Conservation (phyloP, 1,140 invertebrate species). For the Drosophila truncata region DNA sequence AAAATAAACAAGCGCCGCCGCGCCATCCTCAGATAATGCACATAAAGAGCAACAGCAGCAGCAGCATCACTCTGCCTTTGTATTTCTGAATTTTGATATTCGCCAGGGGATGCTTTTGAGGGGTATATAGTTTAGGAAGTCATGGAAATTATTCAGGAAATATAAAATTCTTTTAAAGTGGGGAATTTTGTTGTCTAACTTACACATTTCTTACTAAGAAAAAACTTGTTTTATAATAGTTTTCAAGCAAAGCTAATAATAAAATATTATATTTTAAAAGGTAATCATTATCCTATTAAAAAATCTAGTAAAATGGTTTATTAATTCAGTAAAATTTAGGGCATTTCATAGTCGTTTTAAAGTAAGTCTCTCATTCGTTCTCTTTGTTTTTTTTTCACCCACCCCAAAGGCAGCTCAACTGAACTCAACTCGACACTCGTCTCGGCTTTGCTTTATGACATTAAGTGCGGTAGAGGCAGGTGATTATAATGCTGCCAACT, state of each 20-base stretch:
- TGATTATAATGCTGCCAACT: conserved; percentile 54
- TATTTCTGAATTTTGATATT: conserved; percentile 10
- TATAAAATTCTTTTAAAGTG: not conserved
- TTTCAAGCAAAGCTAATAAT: not conserved
- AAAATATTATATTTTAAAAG: not conserved
- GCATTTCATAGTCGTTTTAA: not conserved
- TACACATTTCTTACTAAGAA: too few species aligned
- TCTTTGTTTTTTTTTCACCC: not conserved
- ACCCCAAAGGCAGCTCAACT: conserved; percentile 4
- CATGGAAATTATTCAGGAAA: not conserved
- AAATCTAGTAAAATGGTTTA: not conserved
- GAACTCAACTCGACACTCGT: conserved; percentile 25
- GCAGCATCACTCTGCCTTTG: conserved; percentile 16
- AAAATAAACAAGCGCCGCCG: conserved; percentile 40
- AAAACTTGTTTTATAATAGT: too few species aligned
- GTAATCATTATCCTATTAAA: not conserved
- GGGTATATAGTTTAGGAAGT: not conserved
- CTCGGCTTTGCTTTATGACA: conserved; percentile 38
- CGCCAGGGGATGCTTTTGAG: not conserved
- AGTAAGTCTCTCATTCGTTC: not conserved
- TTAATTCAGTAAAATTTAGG: not conserved
- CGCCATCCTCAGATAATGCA: conserved; percentile 34
- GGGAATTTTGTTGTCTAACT: not conserved
- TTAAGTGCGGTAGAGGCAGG: conserved; percentile 38
- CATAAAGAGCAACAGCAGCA: conserved; percentile 43